phyloP scores from a whole-genome alignment of 2,888 invertebrate species.

The Ceramica pisi region DNA sequence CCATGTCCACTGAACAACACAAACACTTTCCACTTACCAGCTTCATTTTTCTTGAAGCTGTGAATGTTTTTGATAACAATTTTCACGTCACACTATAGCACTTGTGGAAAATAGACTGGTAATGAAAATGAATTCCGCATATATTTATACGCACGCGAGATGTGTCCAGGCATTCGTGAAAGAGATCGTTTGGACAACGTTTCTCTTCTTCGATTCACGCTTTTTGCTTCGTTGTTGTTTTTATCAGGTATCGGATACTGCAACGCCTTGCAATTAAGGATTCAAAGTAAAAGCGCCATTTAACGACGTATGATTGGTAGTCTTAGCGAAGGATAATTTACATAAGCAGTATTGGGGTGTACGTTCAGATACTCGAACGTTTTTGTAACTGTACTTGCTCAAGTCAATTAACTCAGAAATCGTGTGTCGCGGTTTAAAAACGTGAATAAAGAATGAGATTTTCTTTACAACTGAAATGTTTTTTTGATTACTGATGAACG shows the following conservation, averaged over 20 bases:
- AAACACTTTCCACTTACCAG: slow-evolving; percentile 86
- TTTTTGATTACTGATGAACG: neutral
- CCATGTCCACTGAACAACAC: slow-evolving; percentile 66
- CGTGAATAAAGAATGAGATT: slow-evolving; percentile 19
- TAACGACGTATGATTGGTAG: slow-evolving; percentile 53
- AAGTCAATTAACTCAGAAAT: slow-evolving; percentile 29
- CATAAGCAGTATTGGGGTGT: slow-evolving; percentile 34
- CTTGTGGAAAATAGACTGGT: slow-evolving; percentile 86
- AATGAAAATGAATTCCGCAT: slow-evolving; percentile 91
- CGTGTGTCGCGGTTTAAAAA: slow-evolving; percentile 18
- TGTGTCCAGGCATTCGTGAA: slow-evolving; percentile 89
- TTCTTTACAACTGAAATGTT: slow-evolving; percentile 10
- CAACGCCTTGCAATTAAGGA: slow-evolving; percentile 63
- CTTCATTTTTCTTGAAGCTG: slow-evolving; percentile 87
- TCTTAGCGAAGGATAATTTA: slow-evolving; percentile 25
- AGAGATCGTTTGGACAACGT: slow-evolving; percentile 83
- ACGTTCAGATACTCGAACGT: slow-evolving; percentile 10
- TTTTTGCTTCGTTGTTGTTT: slow-evolving; percentile 64
- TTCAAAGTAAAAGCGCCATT: slow-evolving; percentile 54
- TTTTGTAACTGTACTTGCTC: slow-evolving; percentile 24
- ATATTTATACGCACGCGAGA: slow-evolving; percentile 89
- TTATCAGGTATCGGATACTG: slow-evolving; percentile 61
- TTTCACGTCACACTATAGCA: slow-evolving; percentile 85
- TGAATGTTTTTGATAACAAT: slow-evolving; percentile 72
- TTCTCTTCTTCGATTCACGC: slow-evolving; percentile 77